These are phyloP conservation scores for Naso thynnoides DNA, from an alignment of 2,797 vertebrate species.

Conservation along the genomic window DNA sequence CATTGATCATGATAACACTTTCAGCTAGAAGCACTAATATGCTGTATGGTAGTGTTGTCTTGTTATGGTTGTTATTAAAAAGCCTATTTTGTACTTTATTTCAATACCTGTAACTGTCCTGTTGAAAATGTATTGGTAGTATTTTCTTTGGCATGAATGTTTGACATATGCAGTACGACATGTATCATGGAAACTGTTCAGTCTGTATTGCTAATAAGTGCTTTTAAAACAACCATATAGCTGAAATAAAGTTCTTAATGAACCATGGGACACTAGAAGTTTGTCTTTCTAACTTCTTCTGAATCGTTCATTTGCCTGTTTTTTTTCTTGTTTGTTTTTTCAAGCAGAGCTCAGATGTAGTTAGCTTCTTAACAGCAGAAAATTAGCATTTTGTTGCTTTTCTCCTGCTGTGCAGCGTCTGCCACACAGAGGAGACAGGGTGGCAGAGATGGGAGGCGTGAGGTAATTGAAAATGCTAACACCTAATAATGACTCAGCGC, in stretches of 20 bases:
- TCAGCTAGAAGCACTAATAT: constrained; percentile 85
- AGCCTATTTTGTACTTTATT: constrained; percentile 82
- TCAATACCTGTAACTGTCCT: constrained; percentile 78
- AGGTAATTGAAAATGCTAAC: constrained; percentile 76
- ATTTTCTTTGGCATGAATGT: constrained; percentile 84
- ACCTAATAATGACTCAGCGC: constrained; percentile 77
- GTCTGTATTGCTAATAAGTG: constrained; percentile 86
- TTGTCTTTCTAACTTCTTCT: constrained; percentile 27
- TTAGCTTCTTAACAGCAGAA: constrained; percentile 17
- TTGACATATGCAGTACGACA: constrained; percentile 82
- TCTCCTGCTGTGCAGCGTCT: constrained; percentile 78
- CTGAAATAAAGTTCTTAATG: constrained; percentile 84
- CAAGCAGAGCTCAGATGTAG: constrained; percentile 49
- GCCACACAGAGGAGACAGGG: constrained; percentile 63
- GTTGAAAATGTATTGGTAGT: constrained; percentile 74
- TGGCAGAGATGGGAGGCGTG: constrained; percentile 61
- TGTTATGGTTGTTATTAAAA: constrained; percentile 76
- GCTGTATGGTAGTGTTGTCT: constrained; percentile 83
- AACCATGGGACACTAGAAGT: constrained; percentile 52
- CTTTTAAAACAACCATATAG: constrained; percentile 84
- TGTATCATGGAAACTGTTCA: constrained; percentile 79
- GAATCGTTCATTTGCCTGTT: constrained; percentile 17
- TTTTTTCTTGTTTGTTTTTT: constrained; percentile 32
- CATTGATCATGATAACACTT: constrained; percentile 78
- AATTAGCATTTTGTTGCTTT: constrained; percentile 81